Conservation (phyloP, 2,888 invertebrate species). For the Acleris laterana region DNA sequence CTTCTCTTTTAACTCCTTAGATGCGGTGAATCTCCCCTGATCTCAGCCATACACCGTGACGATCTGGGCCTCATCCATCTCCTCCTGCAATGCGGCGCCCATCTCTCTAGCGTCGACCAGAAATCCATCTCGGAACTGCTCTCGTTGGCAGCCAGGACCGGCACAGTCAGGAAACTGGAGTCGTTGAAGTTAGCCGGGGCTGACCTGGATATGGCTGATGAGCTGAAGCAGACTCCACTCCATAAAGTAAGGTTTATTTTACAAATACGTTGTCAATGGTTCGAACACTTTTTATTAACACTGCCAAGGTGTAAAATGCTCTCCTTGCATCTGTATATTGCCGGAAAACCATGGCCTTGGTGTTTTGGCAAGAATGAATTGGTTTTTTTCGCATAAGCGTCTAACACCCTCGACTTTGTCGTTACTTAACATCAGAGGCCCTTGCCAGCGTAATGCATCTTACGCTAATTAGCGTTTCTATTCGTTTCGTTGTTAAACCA, state of each 20-base stretch:
- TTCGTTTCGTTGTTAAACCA: too few relatives aligned
- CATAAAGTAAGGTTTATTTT: constrained; percentile 82
- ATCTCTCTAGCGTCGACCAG: constrained; percentile 84
- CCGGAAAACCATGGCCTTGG: too few relatives aligned
- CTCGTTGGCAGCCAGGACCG: constrained; percentile 86
- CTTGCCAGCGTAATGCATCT: too few relatives aligned
- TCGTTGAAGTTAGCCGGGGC: constrained; percentile 88
- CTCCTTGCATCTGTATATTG: too few relatives aligned
- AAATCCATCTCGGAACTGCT: constrained; percentile 87
- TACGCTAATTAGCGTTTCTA: too few relatives aligned
- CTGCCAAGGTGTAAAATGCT: too few relatives aligned
- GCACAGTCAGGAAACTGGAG: constrained; percentile 82
- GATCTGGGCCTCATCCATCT: constrained; percentile 86
- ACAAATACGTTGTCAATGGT: too few relatives aligned
- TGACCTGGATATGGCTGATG: constrained; percentile 85
- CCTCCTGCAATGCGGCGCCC: constrained; percentile 90
- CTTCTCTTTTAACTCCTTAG: constrained; percentile 49
- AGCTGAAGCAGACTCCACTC: constrained; percentile 87
- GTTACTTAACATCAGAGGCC: too few relatives aligned
- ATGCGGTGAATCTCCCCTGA: constrained; percentile 88
- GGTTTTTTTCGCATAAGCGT: too few relatives aligned
- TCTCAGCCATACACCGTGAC: constrained; percentile 88
- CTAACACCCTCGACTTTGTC: too few relatives aligned
- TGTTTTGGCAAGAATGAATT: too few relatives aligned
- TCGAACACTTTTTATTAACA: background rate